Conservation (phyloP, 2,113 vertebrate genomes). For the Cheirogaleus medius region DNA sequence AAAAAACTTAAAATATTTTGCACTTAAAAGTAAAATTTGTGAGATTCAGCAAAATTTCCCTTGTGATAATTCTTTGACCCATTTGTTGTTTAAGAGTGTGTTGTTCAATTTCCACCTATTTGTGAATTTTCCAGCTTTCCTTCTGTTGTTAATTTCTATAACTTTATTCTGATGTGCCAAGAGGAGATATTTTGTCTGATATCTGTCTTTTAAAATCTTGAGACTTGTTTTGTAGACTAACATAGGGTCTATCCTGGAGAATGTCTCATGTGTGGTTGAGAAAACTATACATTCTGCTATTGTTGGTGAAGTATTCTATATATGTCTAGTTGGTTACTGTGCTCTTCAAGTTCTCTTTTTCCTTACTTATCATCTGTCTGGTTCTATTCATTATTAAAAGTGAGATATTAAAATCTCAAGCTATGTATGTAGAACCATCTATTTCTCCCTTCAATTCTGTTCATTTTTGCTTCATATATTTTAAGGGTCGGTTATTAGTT, state of each 20-base stretch:
- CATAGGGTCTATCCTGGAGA: neutral
- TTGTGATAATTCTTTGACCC: neutral
- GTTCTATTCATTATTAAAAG: neutral
- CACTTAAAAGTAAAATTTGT: neutral
- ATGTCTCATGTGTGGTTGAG: neutral
- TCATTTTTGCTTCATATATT: neutral
- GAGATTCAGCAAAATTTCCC: neutral
- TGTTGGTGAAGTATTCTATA: neutral
- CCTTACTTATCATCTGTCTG: neutral
- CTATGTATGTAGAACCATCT: neutral
- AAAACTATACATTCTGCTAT: neutral
- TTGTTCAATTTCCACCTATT: neutral
- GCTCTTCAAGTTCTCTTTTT: neutral
- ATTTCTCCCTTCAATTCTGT: neutral
- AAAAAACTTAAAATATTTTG: neutral
- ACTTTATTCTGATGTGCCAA: neutral
- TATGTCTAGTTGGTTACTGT: neutral
- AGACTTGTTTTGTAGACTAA: neutral
- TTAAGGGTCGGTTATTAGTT: neutral
- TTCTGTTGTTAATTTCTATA: neutral
- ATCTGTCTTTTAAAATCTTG: neutral
- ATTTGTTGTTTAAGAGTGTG: neutral
- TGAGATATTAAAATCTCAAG: neutral
- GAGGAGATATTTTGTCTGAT: neutral
- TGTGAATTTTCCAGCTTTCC: neutral